Evolutionary conservation across 1,140 invertebrate species (phyloP).

Genomic region (Hesperophylax magnus): DNA sequence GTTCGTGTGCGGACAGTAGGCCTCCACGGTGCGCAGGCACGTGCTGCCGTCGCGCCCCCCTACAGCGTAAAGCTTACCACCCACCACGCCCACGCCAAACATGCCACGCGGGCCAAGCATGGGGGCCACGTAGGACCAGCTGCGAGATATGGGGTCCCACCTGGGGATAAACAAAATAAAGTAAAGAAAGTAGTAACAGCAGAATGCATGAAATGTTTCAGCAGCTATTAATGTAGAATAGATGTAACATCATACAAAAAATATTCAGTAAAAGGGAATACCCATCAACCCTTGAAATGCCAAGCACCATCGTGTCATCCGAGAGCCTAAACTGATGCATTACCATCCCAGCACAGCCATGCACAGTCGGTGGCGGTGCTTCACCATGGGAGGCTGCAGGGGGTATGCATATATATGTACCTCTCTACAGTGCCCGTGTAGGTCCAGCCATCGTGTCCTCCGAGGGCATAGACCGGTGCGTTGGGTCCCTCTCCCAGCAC

Average conservation of each 20-base stretch:
- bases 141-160: slow-evolving; percentile 88
- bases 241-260: no score
- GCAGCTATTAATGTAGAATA: no score
- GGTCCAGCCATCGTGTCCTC: slow-evolving; percentile 96
- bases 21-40: slow-evolving; percentile 92
- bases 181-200: no score
- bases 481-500: slow-evolving; percentile 78
- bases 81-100: slow-evolving; percentile 90
- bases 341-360: no score
- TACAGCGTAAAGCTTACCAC: slow-evolving; percentile 90
- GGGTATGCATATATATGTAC: slow-evolving; percentile 61
- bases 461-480: slow-evolving; percentile 93
- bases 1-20: slow-evolving; percentile 92
- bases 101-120: slow-evolving; percentile 91
- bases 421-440: slow-evolving; percentile 94
- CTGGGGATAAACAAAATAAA: slow-evolving; percentile 61
- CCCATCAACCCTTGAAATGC: no score
- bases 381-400: no score
- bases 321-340: no score
- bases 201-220: no score
- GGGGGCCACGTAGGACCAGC: slow-evolving; percentile 90
- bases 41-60: slow-evolving; percentile 94
- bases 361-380: no score
- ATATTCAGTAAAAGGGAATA: no score
- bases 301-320: no score